Base-by-base conservation (phyloP, 2,888 invertebrate species). In the Sesia bembeciformis region DNA sequence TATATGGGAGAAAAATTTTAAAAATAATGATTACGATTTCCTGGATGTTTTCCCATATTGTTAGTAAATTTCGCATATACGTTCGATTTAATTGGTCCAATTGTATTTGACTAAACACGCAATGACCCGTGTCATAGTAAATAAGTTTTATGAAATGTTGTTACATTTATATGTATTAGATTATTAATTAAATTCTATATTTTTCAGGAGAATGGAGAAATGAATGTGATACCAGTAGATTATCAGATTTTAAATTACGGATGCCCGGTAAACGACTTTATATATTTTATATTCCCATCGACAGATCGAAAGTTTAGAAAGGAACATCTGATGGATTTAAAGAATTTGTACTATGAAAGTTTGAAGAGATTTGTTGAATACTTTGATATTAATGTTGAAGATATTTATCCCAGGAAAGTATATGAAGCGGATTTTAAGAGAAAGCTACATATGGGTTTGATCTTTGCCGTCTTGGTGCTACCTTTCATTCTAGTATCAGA, bases 221-320 rank as follows among this genome's bases (percentile, higher is more conserved):
- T 56, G 23, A 23, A 23, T 0, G 62, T 76, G 0, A 63, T 78
- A 40, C 61, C 70, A 39, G 62, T 76, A 0, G 82, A 82, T 57
- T 82, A 70, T 46, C 81, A 82, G 53, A 40, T 75, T 1, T 53
- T 70, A 0, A 58, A 68, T 58, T 74, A 65, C 54, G 78, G 78
- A 3, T 67, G 64, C 52, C 79, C 78, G 0, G 51, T 76, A 0
- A 49, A 63, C 4, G 82, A 82, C 51, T 61, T 82, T 2, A 3
- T 79, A 0, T 76, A 67, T 51, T 74, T 81, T 50, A 67, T 81
- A 7, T 70, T 70, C 46, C 55, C 56, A 3, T 58, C 67, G 5
- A 75, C 78, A 0, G 78, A 79, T 53, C 62, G 64, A 8, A 49
- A 72, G 5, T 76, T 81, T 40, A 66, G 81, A 7, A 64, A 56